Evolutionary conservation across 2,888 invertebrate species (phyloP).

Genomic region (Bombylius discolor): DNA sequence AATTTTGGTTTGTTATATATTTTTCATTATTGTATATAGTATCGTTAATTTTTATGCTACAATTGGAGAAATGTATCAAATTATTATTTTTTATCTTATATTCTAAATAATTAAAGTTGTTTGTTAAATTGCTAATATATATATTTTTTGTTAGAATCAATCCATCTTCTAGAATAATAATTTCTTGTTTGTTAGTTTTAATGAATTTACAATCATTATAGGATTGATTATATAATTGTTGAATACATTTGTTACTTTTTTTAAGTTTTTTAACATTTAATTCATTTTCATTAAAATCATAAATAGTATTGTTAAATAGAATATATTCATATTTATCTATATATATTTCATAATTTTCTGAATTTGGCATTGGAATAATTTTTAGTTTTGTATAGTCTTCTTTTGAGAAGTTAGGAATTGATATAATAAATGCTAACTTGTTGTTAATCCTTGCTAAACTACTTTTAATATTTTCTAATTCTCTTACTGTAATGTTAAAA

Average conservation of each 20-base stretch:
- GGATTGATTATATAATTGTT: too few relatives aligned
- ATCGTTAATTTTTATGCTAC: background rate
- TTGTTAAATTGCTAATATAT: background rate
- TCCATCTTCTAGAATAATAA: background rate
- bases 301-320: too few relatives aligned
- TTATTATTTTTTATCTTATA: constrained; percentile 1
- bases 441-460: background rate
- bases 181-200: background rate
- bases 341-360: too few relatives aligned
- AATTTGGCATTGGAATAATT: too few relatives aligned
- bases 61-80: background rate
- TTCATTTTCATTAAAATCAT: too few relatives aligned
- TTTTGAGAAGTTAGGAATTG: background rate
- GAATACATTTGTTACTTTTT: too few relatives aligned
- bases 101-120: background rate
- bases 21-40: too few relatives aligned
- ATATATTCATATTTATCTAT: too few relatives aligned
- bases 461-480: constrained; percentile 1
- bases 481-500: background rate
- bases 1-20: too few relatives aligned
- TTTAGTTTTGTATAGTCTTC: too few relatives aligned
- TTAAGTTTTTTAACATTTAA: too few relatives aligned
- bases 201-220: too few relatives aligned
- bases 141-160: background rate
- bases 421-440: background rate